These are phyloP conservation scores for Lasioglossum leucozonium DNA, from an alignment of 2,888 invertebrate species.

Conservation along the genomic window DNA sequence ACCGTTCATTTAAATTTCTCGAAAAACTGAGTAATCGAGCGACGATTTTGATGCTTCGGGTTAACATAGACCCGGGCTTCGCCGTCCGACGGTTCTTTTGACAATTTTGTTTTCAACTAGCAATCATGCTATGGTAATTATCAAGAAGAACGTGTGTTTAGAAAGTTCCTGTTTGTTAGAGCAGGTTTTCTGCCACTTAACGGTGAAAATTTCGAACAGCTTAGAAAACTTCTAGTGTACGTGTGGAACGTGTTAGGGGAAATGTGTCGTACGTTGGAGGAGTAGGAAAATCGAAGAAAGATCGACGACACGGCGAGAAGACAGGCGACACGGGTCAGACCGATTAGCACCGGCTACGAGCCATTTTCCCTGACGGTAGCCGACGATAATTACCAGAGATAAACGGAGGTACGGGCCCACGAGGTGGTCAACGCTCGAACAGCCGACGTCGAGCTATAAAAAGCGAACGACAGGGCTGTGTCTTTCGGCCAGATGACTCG, in stretches of 20 bases:
- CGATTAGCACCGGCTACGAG: constrained; percentile 15
- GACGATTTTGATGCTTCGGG: too few relatives aligned
- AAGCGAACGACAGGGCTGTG: constrained; percentile 6
- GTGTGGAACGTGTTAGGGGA: neutral
- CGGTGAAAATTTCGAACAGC: neutral
- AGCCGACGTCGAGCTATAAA: constrained; percentile 9
- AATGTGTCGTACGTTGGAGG: neutral
- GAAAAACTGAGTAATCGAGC: too few relatives aligned
- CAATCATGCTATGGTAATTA: too few relatives aligned
- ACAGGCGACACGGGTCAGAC: constrained; percentile 26
- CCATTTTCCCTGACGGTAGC: constrained; percentile 36
- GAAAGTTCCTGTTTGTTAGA: too few relatives aligned
- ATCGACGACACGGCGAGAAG: neutral
- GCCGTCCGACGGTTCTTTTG: too few relatives aligned
- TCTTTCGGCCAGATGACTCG: constrained; percentile 39
- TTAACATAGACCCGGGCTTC: too few relatives aligned
- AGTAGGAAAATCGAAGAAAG: neutral
- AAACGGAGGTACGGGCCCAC: constrained; percentile 23
- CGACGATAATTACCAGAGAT: constrained; percentile 45
- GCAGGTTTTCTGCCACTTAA: neutral
- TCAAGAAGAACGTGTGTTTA: too few relatives aligned
- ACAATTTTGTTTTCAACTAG: too few relatives aligned
- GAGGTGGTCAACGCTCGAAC: constrained; percentile 18
- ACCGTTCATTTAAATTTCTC: too few relatives aligned
- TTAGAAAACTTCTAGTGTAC: neutral